These are phyloP conservation scores for Podarcis raffonei DNA, from an alignment of 2,113 vertebrate species.

Conservation along the genomic window DNA sequence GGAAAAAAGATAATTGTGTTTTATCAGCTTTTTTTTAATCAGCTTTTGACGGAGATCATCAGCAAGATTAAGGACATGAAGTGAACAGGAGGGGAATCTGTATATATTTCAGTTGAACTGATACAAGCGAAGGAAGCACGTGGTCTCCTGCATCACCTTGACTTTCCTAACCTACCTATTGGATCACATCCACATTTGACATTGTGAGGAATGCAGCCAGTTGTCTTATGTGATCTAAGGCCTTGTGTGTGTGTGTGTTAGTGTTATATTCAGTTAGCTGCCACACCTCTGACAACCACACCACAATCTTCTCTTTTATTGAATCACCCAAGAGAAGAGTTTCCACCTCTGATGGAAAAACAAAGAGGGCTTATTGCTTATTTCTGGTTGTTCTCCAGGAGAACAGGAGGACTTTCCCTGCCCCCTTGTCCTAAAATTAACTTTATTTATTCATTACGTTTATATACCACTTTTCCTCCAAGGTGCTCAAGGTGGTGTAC, in stretches of 20 bases:
- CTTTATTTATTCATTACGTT: no score
- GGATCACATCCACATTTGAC: background rate
- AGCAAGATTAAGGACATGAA: background rate
- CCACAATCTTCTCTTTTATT: background rate
- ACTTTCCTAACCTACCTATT: background rate
- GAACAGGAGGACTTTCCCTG: no score
- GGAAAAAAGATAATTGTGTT: conserved; percentile 44
- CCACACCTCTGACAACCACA: background rate
- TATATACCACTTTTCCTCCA: no score
- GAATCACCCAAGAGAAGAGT: background rate
- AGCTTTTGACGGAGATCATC: background rate
- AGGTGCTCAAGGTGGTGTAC: no score
- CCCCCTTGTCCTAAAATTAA: no score
- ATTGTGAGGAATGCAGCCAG: background rate
- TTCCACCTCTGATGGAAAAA: background rate
- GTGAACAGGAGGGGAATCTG: background rate
- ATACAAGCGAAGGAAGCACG: background rate
- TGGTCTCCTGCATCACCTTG: background rate
- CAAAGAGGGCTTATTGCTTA: background rate
- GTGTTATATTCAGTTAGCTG: background rate
- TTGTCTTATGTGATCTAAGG: background rate
- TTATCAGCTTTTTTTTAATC: background rate
- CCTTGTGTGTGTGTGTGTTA: background rate
- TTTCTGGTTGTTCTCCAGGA: no score
- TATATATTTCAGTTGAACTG: background rate